Conservation (phyloP, 92 coral and sea anemone species). For the Virgularia gustaviana region DNA sequence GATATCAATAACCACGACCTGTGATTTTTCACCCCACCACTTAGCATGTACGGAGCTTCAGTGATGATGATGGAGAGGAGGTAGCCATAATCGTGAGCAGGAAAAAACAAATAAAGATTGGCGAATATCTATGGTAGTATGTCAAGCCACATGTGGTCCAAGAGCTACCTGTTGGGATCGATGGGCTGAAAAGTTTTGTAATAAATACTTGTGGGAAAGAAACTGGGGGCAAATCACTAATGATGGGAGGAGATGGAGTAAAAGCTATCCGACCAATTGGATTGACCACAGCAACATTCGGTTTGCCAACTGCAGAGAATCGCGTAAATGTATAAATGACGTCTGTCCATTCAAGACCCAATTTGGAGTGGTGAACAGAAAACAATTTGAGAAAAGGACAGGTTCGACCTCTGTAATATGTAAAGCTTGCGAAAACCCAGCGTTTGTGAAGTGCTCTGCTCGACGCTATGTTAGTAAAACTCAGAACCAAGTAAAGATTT, state of each 20-base stretch:
- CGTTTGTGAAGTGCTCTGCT: constrained; percentile 6
- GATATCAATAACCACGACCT: too few species aligned
- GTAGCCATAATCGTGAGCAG: neutral
- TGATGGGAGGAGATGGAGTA: constrained; percentile 22
- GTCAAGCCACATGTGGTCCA: constrained; percentile 24
- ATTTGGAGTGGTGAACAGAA: constrained; percentile 12
- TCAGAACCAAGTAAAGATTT: neutral
- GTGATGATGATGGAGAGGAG: neutral
- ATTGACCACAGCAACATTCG: neutral
- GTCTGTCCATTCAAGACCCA: constrained; percentile 19
- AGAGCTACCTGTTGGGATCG: constrained; percentile 38
- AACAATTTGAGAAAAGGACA: constrained; percentile 30
- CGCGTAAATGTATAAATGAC: neutral
- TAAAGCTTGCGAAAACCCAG: constrained; percentile 23
- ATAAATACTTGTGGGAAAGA: neutral
- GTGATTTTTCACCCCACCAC: too few species aligned
- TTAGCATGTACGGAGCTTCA: neutral
- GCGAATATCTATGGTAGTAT: constrained; percentile 27
- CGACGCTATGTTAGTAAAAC: constrained; percentile 4
- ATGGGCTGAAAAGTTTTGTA: constrained; percentile 33
- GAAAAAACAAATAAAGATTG: constrained; percentile 25
- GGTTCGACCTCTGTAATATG: constrained; percentile 9
- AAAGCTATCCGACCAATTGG: constrained; percentile 23
- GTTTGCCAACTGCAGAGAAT: constrained; percentile 33
- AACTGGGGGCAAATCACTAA: neutral